These are phyloP conservation scores for Himantopus leucocephalus DNA, from an alignment of 2,113 vertebrate genomes.

Conservation along the genomic window DNA sequence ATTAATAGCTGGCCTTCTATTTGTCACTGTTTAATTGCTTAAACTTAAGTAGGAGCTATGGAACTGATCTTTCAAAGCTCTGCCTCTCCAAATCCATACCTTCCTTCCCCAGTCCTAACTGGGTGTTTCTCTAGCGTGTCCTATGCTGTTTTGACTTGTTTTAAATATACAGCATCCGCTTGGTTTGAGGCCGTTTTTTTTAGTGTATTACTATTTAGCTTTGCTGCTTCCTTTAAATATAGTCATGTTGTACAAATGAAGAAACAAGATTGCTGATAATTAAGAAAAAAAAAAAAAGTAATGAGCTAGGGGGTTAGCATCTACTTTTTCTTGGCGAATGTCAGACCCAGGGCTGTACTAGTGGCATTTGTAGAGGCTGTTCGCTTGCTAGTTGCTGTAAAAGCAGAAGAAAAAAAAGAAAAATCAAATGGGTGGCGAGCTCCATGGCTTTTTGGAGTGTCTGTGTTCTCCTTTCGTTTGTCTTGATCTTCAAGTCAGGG, in stretches of 20 bases:
- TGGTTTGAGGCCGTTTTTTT: background rate
- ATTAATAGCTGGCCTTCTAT: background rate
- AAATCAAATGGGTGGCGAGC: background rate
- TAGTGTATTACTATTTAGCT: background rate
- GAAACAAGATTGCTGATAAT: background rate
- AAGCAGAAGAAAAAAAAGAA: background rate
- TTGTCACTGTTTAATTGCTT: background rate
- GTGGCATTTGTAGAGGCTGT: background rate
- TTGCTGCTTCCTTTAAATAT: conserved; percentile 26
- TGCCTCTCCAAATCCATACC: background rate
- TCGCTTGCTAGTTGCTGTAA: background rate
- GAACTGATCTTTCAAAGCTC: background rate
- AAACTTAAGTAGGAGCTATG: background rate
- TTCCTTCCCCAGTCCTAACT: background rate
- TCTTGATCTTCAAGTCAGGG: background rate
- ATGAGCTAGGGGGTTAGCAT: background rate
- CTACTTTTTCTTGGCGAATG: background rate
- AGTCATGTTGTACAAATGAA: background rate
- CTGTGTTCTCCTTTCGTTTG: background rate
- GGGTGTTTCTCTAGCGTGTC: background rate
- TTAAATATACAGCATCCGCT: background rate
- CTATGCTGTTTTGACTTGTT: background rate
- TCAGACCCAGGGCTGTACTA: background rate
- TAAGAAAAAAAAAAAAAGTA: background rate
- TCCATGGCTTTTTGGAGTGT: background rate